Base-by-base conservation (phyloP, 1,140 invertebrate genomes). In the Tenebrio molitor region DNA sequence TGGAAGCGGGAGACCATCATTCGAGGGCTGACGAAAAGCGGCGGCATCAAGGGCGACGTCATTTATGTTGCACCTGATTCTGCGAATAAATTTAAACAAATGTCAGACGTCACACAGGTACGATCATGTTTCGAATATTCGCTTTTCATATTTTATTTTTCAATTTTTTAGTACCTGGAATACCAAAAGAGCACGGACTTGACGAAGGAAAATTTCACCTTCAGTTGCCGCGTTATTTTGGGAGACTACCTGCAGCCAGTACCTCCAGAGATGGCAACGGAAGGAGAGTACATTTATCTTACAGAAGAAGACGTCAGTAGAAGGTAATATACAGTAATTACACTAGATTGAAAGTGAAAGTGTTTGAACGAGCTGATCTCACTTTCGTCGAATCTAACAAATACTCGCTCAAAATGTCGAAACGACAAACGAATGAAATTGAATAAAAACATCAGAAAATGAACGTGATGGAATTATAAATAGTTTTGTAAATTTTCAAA, bases 1-100 rank as follows among this genome's bases (percentile, higher is more conserved):
- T 98, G 96, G 96, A 92, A 92, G 78, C 85, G 97, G 34, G 92
- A 97, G 80, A 98, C 96, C 0, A 87, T 94, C 42, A 96, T 97
- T 70, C 90, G 91, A 75, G 92, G 93, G 29, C 86, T 97, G 4
- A 92, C 91, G 1, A 92, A 93, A 79, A 93, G 87, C 80, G 94
- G 90, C 14, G 89, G 90, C 44, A 91, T 95, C 64, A 91, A 92
- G 77, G 93, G 93, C 21, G 93, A 95, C 80, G 95, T 97, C n/a
- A 89, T 90, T 19, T 98, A 98, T 82, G 91, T 91, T 76, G 93
- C 95, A 19, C 96, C 96, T 0, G 87, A 88, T 17, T 95, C 93
- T 79, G 92, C 93, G 12, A 91, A 91, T 81, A 90, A 89, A 68
- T 89, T 94, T 77, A 89, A 89, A 76, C 91, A 88, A 81, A 92